phyloP scores from a whole-genome alignment of 1,140 invertebrate species.

The Formica selysi region DNA sequence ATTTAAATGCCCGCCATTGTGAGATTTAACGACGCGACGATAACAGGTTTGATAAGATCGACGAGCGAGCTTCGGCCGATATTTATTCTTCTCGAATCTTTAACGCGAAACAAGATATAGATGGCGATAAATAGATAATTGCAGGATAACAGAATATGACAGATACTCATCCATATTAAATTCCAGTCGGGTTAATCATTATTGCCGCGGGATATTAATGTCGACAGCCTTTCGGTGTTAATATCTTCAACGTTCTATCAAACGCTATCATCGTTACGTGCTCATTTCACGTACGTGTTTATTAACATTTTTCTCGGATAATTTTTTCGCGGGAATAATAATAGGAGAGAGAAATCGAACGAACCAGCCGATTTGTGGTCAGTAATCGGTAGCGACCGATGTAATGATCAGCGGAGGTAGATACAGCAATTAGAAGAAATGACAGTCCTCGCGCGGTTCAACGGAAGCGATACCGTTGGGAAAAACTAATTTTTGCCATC shows the following conservation, averaged over 20 bases:
- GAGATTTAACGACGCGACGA: slow-evolving; percentile 14
- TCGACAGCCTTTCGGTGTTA: slow-evolving; percentile 31
- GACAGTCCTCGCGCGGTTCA: slow-evolving; percentile 42
- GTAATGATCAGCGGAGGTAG: slow-evolving; percentile 34
- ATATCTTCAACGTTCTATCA: slow-evolving; percentile 1
- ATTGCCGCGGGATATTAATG: slow-evolving; percentile 18
- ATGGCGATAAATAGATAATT: slow-evolving; percentile 44
- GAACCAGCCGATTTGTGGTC: neutral
- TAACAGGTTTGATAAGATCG: slow-evolving; percentile 51
- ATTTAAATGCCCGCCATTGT: slow-evolving; percentile 34
- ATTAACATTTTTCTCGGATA: slow-evolving; percentile 9
- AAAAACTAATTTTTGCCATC: slow-evolving; percentile 35
- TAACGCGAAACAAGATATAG: neutral
- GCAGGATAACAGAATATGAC: neutral
- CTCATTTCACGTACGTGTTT: neutral
- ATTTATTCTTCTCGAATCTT: neutral
- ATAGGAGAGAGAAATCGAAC: neutral
- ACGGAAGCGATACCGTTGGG: slow-evolving; percentile 44
- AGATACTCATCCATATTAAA: slow-evolving; percentile 5
- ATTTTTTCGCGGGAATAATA: slow-evolving; percentile 22
- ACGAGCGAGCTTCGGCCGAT: slow-evolving; percentile 14
- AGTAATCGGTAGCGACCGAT: slow-evolving; percentile 10
- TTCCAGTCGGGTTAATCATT: neutral
- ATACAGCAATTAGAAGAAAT: slow-evolving; percentile 42
- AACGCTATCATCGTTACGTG: slow-evolving; percentile 21